Evolutionary conservation across 2,797 vertebrate species (phyloP).

Genomic region (Coregonus sp.): DNA sequence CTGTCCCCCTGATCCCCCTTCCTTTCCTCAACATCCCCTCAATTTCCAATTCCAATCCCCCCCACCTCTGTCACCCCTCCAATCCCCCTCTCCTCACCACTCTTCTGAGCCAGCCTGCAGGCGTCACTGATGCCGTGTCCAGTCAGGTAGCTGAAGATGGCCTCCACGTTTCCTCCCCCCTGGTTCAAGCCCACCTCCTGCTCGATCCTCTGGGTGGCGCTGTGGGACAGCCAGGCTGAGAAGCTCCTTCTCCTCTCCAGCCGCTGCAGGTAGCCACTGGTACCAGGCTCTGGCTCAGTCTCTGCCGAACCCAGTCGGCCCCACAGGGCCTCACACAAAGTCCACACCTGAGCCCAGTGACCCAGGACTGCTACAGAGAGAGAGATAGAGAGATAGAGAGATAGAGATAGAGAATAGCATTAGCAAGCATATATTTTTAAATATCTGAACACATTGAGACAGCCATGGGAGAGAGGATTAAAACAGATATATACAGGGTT

Average conservation of each 20-base stretch:
- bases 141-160: constrained; percentile 92
- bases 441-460: not conserved
- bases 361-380: constrained; percentile 70
- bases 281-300: constrained; percentile 35
- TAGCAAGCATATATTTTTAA: not conserved
- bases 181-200: constrained; percentile 78
- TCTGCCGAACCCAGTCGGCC: constrained; percentile 77
- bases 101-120: constrained; percentile 88
- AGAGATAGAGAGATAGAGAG: not conserved
- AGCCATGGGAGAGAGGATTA: not conserved
- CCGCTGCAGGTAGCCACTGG: constrained; percentile 73
- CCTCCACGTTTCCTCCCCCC: constrained; percentile 73
- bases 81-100: constrained; percentile 58
- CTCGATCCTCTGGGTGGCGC: constrained; percentile 78
- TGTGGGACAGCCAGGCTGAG: constrained; percentile 84
- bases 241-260: constrained; percentile 85
- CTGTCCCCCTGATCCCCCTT: not conserved
- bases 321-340: constrained; percentile 89
- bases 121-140: constrained; percentile 87
- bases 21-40: not conserved
- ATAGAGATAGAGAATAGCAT: not conserved
- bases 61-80: not conserved
- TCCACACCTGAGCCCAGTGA: constrained; percentile 89
- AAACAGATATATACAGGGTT: not conserved
- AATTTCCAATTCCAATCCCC: not conserved